Evolutionary conservation across 2,888 invertebrate genomes (phyloP), one percentile per base, ranked within the genome.

Genomic region (Lomographa bimaculata): DNA sequence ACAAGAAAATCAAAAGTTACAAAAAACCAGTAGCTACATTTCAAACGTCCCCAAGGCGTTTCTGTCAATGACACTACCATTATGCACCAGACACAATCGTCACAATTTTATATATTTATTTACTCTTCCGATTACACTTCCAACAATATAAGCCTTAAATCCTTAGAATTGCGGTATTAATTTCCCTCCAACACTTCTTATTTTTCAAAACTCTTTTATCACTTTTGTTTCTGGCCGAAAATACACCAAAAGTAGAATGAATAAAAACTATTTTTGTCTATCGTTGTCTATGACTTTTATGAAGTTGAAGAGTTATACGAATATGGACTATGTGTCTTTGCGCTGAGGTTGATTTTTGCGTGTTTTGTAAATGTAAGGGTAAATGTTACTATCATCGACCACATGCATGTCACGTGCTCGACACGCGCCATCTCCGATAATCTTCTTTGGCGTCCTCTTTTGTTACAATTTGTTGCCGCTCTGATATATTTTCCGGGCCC

Each of bases 111-210:
- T 65, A 67, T 79, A 77, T 79, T 78, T 87, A 87, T 89, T 87
- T 86, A 70, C 74, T 71, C 65, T 77, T 72, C 72, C 73, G 74
- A 85, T 82, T 80, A 81, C 76, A 65, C 79, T 78, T 81, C 83
- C 83, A 73, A 80, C 79, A 81, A 78, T 80, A 62, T 86, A 85
- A 86, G 80, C 85, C 67, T 76, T 84, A 84, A 87, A 86, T 86
- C 86, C 83, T 71, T 70, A 69, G 78, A 85, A 85, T 86, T 87
- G 87, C 77, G 86, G 87, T 87, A 89, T 87, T 86, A 79, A 85
- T 89, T 89, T 86, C 84, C 71, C 84, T 86, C 84, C 72, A 71
- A 87, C 87, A 85, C 86, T 83, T 84, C 84, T 83, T 82, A 78
- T 60, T 80, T 80, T 79, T 74, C 72, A 77, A 55, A 72, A 81